Base-by-base conservation (phyloP, 1,140 invertebrate species). In the Zaprionus inermis region DNA sequence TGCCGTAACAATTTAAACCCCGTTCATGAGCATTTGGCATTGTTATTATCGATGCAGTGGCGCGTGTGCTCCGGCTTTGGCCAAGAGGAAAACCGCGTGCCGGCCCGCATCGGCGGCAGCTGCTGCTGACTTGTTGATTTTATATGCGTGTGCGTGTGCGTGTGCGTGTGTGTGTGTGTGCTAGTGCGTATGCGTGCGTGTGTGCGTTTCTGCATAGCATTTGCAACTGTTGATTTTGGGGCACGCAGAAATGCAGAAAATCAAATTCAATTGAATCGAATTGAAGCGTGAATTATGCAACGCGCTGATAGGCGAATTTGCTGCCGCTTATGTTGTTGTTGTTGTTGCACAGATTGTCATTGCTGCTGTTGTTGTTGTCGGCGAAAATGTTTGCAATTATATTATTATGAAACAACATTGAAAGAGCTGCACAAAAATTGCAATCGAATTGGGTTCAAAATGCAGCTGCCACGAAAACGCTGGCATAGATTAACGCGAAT, bases 261-360 rank as follows among this genome's bases (percentile, higher is more conserved):
- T 75, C 71, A 65, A 65, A 65, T 65, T 55, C 55, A 44, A 70
- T 75, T 71, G 20, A 59, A 41, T 61, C 22, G 51, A 65, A 72
- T 72, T 38, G 51, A 76, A 61, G 67, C 69, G 68, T 78, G 46
- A 76, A 79, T 76, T 79, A 79, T 79, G 66, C 76, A 72, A 64
- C 55, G 46, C 60, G 55, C 46, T 32, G 67, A 69, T 71, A 69
- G 68, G 9, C 59, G 22, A 63, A 57, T 63, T 70, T 41, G 24
- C 11, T 30, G 32, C n/a, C 57, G 51, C 71, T 77, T 55, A 74
- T 60, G 54, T 57, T 63, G 67, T 68, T 55, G 51, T 49, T 60
- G 34, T 38, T 38, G 14, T 38, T 63, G 38, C n/a, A 41, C 36
- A 41, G 38, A 7, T 41, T 63, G 67, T 64, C 51, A 65, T 60